These are phyloP conservation scores for Paraescarpia echinospica DNA, from an alignment of 1,140 invertebrate genomes.

Conservation along the genomic window DNA sequence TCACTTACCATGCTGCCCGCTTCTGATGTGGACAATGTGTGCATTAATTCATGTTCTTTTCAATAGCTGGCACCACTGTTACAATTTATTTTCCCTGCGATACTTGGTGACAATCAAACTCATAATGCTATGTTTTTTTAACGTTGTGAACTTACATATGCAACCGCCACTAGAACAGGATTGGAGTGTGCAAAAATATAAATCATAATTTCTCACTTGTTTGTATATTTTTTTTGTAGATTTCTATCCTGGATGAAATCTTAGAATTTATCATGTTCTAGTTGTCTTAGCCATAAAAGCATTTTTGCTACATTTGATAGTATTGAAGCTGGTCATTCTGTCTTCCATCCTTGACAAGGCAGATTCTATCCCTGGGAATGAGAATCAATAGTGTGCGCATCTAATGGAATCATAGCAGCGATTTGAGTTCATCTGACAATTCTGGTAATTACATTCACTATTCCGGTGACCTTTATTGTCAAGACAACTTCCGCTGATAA, in stretches of 20 bases:
- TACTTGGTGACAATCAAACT: too few species aligned
- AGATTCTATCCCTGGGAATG: background rate
- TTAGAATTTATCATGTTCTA: background rate
- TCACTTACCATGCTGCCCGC: too few species aligned
- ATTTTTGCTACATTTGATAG: background rate
- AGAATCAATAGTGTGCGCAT: background rate
- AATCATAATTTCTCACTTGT: background rate
- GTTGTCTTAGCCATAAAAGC: background rate
- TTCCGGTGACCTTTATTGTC: background rate
- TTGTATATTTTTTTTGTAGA: background rate
- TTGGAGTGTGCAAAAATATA: background rate
- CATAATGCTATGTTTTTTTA: too few species aligned
- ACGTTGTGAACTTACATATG: too few species aligned
- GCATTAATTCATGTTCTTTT: too few species aligned
- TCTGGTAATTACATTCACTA: background rate
- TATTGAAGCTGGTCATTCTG: background rate
- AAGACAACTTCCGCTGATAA: background rate
- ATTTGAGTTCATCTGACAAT: background rate
- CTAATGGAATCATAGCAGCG: background rate
- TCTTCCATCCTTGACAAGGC: background rate
- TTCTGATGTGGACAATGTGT: too few species aligned
- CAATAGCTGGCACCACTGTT: too few species aligned
- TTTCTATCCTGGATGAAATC: background rate
- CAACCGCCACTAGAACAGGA: too few species aligned
- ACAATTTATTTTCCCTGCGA: too few species aligned